phyloP scores from a whole-genome alignment of 2,888 invertebrate species.

The Hemaris fuciformis region DNA sequence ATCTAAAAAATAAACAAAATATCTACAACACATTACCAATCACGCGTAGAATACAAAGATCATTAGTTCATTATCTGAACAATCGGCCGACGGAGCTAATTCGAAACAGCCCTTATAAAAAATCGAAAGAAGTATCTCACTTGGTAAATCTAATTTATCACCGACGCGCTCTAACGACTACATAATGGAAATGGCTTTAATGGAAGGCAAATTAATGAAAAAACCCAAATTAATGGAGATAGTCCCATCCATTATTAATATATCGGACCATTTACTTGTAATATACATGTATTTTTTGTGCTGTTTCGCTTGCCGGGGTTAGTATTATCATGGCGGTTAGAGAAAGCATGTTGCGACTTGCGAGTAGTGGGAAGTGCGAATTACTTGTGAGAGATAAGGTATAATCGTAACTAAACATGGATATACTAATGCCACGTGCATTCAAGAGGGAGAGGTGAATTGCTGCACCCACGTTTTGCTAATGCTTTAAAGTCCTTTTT shows the following conservation, averaged over 20 bases:
- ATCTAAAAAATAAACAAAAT: neutral
- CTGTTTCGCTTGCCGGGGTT: no score
- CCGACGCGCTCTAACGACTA: neutral
- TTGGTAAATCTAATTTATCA: slow-evolving; percentile 3
- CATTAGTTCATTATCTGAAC: neutral
- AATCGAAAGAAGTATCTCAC: neutral
- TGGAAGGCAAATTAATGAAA: slow-evolving; percentile 4
- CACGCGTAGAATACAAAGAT: neutral
- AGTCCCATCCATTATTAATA: neutral
- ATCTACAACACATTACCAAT: neutral
- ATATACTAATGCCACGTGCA: no score
- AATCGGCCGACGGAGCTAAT: neutral
- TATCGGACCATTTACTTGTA: neutral
- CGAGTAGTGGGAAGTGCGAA: no score
- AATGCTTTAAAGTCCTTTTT: no score
- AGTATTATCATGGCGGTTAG: no score
- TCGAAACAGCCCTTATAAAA: neutral
- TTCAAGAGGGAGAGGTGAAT: no score
- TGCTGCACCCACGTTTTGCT: no score
- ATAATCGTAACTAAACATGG: no score
- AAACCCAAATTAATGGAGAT: neutral
- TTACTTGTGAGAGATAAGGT: no score
- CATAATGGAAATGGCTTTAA: slow-evolving; percentile 1
- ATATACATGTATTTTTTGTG: neutral
- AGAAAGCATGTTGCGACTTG: no score